A percentile compares a stretch with the other conserved stretches of the same genome.
phyloP scores from a whole-genome alignment of 2,888 invertebrate genomes.

The Gandaritis pyraliata region DNA sequence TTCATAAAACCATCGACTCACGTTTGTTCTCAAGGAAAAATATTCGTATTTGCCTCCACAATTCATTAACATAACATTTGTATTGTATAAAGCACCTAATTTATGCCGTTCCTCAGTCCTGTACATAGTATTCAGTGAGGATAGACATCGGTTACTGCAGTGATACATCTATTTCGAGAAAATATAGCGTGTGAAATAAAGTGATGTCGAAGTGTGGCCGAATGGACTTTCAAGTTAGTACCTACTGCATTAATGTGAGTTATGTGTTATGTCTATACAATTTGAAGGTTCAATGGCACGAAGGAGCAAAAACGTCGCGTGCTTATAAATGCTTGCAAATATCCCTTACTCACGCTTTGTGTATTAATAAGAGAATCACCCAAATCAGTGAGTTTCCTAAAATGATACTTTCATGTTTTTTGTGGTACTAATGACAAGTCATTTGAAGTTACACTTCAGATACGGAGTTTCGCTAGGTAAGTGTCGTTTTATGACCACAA shows the following conservation, averaged over 20 bases:
- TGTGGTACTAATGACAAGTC: slow-evolving; percentile 1
- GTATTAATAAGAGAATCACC: slow-evolving; percentile 10
- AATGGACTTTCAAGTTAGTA: slow-evolving; percentile 37
- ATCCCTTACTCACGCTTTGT: slow-evolving; percentile 12
- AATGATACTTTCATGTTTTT: slow-evolving; percentile 7
- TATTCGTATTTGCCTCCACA: slow-evolving; percentile 49
- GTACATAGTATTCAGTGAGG: slow-evolving; percentile 37
- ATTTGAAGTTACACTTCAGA: slow-evolving; percentile 7
- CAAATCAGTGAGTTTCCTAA: slow-evolving; percentile 10
- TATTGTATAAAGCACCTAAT: slow-evolving; percentile 59
- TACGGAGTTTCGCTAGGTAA: slow-evolving; percentile 9
- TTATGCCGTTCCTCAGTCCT: slow-evolving; percentile 52
- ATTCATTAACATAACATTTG: slow-evolving; percentile 61
- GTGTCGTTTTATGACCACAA: slow-evolving; percentile 13
- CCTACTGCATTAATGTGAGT: slow-evolving; percentile 18
- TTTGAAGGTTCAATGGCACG: slow-evolving; percentile 32
- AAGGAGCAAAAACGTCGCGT: slow-evolving; percentile 32
- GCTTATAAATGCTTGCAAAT: slow-evolving; percentile 18
- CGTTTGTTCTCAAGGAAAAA: slow-evolving; percentile 56
- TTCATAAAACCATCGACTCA: slow-evolving; percentile 26
- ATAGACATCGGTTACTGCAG: slow-evolving; percentile 35
- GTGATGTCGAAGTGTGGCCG: slow-evolving; percentile 24
- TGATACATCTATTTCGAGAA: slow-evolving; percentile 17
- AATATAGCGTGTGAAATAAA: slow-evolving; percentile 21
- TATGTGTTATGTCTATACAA: slow-evolving; percentile 1